phyloP scores from a whole-genome alignment of 2,113 vertebrate genomes.

The Odocoileus virginianus region DNA sequence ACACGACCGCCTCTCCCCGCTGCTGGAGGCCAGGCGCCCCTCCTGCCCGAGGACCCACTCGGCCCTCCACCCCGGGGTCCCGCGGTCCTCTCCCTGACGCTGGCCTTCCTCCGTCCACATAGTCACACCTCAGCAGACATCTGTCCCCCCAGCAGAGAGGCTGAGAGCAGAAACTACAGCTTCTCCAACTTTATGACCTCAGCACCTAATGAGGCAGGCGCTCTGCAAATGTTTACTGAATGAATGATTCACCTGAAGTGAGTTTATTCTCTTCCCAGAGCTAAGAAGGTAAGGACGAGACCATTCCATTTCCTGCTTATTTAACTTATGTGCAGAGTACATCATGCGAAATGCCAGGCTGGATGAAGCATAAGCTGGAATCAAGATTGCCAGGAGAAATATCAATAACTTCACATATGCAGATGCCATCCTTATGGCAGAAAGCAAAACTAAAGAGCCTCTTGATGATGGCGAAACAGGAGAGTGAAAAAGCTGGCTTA shows the following conservation, averaged over 20 bases:
- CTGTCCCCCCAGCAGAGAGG: not conserved
- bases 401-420: not conserved
- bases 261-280: not conserved
- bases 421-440: not conserved
- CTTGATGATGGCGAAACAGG: not conserved
- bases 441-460: not conserved
- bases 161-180: not conserved
- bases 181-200: not conserved
- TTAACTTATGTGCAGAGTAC: not conserved
- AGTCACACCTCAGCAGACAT: not conserved
- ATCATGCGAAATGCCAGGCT: rapidly evolving
- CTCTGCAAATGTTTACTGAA: not conserved
- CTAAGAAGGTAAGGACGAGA: not conserved
- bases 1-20: not conserved
- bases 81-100: not conserved
- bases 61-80: not conserved
- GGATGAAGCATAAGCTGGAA: not conserved
- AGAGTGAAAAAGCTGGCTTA: not conserved
- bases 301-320: not conserved
- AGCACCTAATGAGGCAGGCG: not conserved
- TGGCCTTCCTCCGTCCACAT: not conserved
- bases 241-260: not conserved
- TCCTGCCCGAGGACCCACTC: not conserved
- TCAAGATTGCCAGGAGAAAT: not conserved
- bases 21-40: no score